Evolutionary conservation across 2,113 vertebrate genomes (phyloP).

Genomic region (Cygnus atratus): DNA sequence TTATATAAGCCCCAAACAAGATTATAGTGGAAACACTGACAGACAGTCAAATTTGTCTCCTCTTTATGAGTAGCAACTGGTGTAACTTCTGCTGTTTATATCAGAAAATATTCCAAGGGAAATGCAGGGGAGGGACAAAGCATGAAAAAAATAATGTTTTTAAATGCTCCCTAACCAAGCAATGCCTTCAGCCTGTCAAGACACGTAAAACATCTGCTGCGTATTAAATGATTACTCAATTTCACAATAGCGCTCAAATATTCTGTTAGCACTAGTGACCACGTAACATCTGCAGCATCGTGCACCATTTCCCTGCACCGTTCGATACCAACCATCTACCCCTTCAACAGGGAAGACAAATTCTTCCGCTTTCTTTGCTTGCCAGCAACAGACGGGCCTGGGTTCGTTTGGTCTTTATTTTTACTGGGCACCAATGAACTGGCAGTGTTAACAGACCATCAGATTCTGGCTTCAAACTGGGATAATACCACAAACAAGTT

Average conservation of each 20-base stretch:
- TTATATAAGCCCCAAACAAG: background rate
- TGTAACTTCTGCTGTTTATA: background rate
- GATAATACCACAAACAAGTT: background rate
- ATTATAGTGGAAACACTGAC: background rate
- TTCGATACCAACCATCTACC: background rate
- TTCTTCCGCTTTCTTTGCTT: background rate
- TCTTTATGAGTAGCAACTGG: background rate
- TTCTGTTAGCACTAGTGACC: background rate
- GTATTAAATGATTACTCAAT: background rate
- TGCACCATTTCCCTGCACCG: background rate
- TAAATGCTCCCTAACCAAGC: background rate
- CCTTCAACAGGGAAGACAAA: background rate
- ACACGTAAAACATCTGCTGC: background rate
- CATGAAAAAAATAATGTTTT: background rate
- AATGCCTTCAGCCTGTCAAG: background rate
- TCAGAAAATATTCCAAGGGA: background rate
- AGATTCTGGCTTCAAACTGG: background rate
- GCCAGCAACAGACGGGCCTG: background rate
- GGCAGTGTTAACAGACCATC: background rate
- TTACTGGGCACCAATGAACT: background rate
- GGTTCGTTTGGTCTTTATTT: background rate
- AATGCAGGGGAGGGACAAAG: background rate
- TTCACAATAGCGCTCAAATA: background rate
- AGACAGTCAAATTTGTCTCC: background rate
- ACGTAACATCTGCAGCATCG: background rate